Percentiles rank a stretch among this genome's conserved stretches.
These are phyloP conservation scores for Peromyscus californicus DNA, from an alignment of 2,113 vertebrate genomes.

Conservation along the genomic window DNA sequence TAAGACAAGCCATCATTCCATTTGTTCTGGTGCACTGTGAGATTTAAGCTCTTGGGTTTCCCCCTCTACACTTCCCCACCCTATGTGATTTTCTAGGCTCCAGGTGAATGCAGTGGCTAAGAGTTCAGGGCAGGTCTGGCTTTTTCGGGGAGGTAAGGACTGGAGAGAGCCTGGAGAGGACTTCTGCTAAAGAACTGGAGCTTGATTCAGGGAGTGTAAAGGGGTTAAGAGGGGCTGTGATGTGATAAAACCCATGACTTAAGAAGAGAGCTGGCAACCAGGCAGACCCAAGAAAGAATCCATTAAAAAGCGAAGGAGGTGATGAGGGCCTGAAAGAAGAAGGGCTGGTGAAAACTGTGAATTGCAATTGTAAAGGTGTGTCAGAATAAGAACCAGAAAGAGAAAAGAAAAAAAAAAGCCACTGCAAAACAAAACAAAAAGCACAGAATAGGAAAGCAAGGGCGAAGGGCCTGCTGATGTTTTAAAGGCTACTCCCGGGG, in stretches of 20 bases:
- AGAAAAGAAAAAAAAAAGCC: not conserved
- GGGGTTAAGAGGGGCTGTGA: not conserved
- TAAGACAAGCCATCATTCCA: not conserved
- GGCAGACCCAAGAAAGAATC: not conserved
- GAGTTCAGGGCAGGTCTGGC: not conserved
- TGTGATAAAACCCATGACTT: not conserved
- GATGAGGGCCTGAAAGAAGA: not conserved
- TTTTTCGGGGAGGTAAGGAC: too few relatives aligned
- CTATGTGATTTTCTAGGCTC: not conserved
- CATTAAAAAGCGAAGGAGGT: not conserved
- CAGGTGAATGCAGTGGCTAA: not conserved
- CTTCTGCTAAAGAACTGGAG: not conserved
- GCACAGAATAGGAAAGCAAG: not conserved
- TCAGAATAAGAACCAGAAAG: not conserved
- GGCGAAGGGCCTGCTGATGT: not conserved
- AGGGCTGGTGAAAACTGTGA: not conserved
- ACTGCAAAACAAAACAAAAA: not conserved
- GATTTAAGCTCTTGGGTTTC: not conserved
- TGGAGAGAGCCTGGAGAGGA: too few relatives aligned
- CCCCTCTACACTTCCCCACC: not conserved
- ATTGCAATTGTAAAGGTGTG: not conserved
- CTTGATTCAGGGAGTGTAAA: not conserved
- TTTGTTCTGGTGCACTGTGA: not conserved
- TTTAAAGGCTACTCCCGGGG: slow-evolving; percentile 6
- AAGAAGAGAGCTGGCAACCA: not conserved